Percentiles rank a stretch among this genome's conserved stretches.
phyloP scores from a whole-genome alignment of 2,797 vertebrate genomes.

The Pyrocephalus nanus region DNA sequence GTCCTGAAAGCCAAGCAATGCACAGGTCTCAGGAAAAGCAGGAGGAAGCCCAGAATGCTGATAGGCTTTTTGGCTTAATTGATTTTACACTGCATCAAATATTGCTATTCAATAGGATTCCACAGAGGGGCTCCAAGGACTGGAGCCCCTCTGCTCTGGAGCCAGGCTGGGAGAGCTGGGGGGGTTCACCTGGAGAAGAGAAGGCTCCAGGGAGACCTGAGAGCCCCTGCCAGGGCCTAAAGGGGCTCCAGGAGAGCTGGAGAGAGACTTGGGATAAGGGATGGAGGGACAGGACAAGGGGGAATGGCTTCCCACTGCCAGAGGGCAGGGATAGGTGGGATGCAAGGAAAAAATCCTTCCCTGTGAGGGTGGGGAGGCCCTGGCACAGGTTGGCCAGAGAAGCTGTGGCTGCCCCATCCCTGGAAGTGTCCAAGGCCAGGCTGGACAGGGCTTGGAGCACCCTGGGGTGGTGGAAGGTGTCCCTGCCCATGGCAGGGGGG shows the following conservation, averaged over 20 bases:
- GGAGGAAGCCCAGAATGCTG: neutral
- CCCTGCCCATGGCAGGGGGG: neutral
- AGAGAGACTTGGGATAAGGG: neutral
- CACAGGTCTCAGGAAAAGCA: neutral
- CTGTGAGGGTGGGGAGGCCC: rapidly evolving
- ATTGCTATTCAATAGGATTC: neutral
- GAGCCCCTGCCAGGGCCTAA: neutral
- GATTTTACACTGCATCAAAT: neutral
- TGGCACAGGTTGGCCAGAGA: neutral
- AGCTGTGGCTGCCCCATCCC: neutral
- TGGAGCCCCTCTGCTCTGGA: neutral
- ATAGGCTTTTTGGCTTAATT: neutral
- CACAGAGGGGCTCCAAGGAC: neutral
- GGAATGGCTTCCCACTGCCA: neutral
- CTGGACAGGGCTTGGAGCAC: rapidly evolving
- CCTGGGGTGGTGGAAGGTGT: neutral
- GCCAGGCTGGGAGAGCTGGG: neutral
- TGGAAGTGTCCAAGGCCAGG: neutral
- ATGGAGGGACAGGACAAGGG: neutral
- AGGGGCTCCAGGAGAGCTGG: neutral
- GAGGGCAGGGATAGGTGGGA: neutral
- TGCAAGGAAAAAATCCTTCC: neutral
- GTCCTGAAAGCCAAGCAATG: neutral
- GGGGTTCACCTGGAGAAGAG: neutral
- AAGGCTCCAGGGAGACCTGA: neutral